Base-by-base conservation (phyloP, 2,888 invertebrate species). In the Abrostola triplasia region DNA sequence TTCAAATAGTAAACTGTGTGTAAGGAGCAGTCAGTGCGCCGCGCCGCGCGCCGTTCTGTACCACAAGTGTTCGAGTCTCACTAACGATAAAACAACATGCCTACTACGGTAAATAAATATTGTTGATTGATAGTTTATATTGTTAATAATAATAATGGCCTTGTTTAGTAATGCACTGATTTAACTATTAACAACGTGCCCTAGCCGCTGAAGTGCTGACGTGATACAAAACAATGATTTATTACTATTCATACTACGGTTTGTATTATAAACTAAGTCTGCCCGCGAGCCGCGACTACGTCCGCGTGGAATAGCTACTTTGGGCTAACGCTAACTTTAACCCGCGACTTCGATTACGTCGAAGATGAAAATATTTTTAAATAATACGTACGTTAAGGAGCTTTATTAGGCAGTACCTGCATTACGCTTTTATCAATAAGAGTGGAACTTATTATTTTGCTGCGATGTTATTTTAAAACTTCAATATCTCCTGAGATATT, bases 1-100 rank as follows among this genome's bases (percentile, higher is more conserved):
- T 70, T 53, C 12, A 67, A 73, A 73, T 54, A 67, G 47, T 54
- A 57, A 70, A 54, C n/a, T 8, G 44, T 24, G 1, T 42, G 37
- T 56, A 49, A 59, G 36, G 42, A 54, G 49, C 42, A n/a, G 6
- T 51, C 67, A 40, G 7, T 13, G 24, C 13, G 7, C n/a, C 11
- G 8, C 44, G 6, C 10, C 7, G 5, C 10, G 35, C 8, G 10
- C 13, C 55, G n/a, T 24, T 47, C 50, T 11, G 47, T 36, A 37
- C 51, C 40, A 53, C 42, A 36, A 37, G 47, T 42, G 40, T 48
- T 35, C 13, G 35, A 53, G 12, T 56, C 41, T 51, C 54, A 35
- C 38, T 60, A 48, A 13, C 48, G 57, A 42, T 55, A 51, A 57
- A 54, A 36, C 47, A 58, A 58, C 54, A 50, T 53, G 49, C 24